Percentiles rank a stretch among this genome's conserved stretches.
Evolutionary conservation across 2,888 invertebrate genomes (phyloP).

Genomic region (Leucozona laternaria): DNA sequence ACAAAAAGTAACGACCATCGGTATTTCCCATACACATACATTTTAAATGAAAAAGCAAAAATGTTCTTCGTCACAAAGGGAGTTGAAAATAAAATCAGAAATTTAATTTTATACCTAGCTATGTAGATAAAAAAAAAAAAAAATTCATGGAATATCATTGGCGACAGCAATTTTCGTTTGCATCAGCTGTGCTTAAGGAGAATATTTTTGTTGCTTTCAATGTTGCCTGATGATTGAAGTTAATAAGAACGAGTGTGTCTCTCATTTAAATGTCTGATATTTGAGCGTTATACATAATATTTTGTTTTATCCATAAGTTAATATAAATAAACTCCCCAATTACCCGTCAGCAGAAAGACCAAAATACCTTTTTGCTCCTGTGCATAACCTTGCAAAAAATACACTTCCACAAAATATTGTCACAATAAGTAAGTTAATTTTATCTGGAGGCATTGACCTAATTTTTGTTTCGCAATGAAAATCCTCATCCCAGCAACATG

Average conservation of each 20-base stretch:
- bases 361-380: not conserved
- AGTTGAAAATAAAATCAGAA: constrained; percentile 8
- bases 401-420: constrained; percentile 5
- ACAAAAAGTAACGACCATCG: not conserved
- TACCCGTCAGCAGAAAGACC: not conserved
- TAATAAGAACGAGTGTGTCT: not conserved
- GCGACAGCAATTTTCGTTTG: constrained; percentile 6
- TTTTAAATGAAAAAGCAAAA: not conserved
- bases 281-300: not conserved
- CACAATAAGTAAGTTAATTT: constrained; percentile 30
- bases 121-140: constrained; percentile 3
- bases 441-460: constrained; percentile 45
- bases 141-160: not conserved
- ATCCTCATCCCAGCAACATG: constrained; percentile 3
- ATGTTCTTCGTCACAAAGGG: not conserved
- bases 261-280: not conserved
- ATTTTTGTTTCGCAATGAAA: constrained; percentile 49
- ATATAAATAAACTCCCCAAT: not conserved
- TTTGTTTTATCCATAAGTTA: not conserved
- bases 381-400: not conserved
- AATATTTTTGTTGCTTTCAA: not conserved
- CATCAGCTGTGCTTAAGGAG: not conserved
- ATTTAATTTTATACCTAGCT: constrained; percentile 7
- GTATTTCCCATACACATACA: not conserved
- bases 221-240: not conserved